Percentiles rank a stretch among this genome's conserved stretches.
Evolutionary conservation across 2,797 vertebrate species (phyloP).

Genomic region (Arnoldichthys spilopterus): DNA sequence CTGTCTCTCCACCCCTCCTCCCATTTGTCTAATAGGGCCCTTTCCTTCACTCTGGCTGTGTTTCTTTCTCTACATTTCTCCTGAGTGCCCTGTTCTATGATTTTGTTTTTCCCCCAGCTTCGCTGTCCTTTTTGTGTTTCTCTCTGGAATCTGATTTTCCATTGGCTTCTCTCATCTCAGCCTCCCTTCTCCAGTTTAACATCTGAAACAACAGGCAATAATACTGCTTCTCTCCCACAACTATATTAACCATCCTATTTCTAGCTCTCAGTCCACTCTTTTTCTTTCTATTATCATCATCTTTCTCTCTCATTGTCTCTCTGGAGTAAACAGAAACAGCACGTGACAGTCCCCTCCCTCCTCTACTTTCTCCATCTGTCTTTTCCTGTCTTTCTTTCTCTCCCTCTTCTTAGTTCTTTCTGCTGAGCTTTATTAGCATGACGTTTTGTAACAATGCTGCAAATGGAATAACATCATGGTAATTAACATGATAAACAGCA

Average conservation of each 20-base stretch:
- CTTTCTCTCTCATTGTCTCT: slow-evolving; percentile 48
- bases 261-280: slow-evolving; percentile 38
- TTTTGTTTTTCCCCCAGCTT: slow-evolving; percentile 63
- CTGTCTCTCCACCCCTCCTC: slow-evolving; percentile 62
- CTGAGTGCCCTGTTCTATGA: slow-evolving; percentile 44
- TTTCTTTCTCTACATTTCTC: slow-evolving; percentile 33
- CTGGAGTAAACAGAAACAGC: slow-evolving; percentile 51
- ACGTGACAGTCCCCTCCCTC: slow-evolving; percentile 46
- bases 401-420: background rate
- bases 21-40: slow-evolving; percentile 40
- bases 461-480: background rate
- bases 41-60: slow-evolving; percentile 47
- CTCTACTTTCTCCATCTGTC: slow-evolving; percentile 51
- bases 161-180: slow-evolving; percentile 62
- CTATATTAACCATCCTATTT: slow-evolving; percentile 43
- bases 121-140: slow-evolving; percentile 63
- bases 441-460: background rate
- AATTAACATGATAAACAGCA: background rate
- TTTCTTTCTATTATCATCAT: slow-evolving; percentile 1
- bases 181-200: slow-evolving; percentile 11
- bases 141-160: slow-evolving; percentile 77
- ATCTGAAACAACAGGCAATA: slow-evolving; percentile 19
- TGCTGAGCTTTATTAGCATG: background rate
- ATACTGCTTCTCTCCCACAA: slow-evolving; percentile 10
- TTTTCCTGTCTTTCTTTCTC: slow-evolving; percentile 9